Conservation (phyloP, 2,797 vertebrate species). For the Bovichtus variegatus region DNA sequence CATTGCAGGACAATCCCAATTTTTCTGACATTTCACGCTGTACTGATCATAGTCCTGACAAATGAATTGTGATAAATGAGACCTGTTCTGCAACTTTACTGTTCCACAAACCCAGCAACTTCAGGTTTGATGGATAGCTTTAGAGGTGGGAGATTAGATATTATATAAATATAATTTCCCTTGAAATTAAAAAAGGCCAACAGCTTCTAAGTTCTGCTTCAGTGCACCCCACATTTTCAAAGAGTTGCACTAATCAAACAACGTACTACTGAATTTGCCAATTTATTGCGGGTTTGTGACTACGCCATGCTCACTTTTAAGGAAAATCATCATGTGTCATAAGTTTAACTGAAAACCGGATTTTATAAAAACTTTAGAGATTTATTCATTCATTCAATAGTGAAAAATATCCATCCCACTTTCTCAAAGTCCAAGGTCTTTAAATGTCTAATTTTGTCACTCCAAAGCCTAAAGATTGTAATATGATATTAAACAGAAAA, state of each 20-base stretch:
- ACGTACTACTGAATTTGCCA: neutral
- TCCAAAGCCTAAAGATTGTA: no score
- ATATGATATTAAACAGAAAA: no score
- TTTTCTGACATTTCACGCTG: neutral
- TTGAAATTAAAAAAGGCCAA: neutral
- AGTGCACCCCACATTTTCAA: neutral
- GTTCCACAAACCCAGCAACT: constrained; percentile 5
- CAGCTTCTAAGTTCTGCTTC: neutral
- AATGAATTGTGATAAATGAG: constrained; percentile 9
- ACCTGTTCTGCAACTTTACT: neutral
- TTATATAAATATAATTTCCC: neutral
- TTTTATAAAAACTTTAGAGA: neutral
- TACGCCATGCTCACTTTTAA: neutral
- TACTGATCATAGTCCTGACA: neutral
- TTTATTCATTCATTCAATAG: no score
- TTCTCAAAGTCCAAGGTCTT: no score
- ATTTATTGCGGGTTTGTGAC: neutral
- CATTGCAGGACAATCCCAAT: neutral
- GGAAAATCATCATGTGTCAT: neutral
- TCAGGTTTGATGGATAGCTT: constrained; percentile 9
- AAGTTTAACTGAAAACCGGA: neutral
- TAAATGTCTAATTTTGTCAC: no score
- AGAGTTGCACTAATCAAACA: neutral
- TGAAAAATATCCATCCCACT: no score
- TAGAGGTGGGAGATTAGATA: neutral